Evolutionary conservation across 2,113 vertebrate genomes (phyloP), one percentile per base, ranked within the genome.

Genomic region (Holacanthus passer): DNA sequence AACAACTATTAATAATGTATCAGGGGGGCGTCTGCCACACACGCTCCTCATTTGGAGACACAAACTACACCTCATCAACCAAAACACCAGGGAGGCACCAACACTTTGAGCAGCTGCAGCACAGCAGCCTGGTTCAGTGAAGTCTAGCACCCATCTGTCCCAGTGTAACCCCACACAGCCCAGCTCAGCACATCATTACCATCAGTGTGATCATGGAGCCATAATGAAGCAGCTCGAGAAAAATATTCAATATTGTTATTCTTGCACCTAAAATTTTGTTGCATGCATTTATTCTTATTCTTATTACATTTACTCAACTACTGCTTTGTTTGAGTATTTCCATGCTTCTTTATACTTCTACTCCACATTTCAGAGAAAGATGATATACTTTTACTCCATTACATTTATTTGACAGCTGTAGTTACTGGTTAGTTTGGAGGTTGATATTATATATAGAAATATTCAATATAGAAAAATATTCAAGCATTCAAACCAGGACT

Each of bases 1-100:
- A 60, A 82, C 76, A 81, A 82, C 83, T 88, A 86, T 93, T 91
- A 93, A 93, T 94, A 89, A 93, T 92, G 82, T 85, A 93, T 90
- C 37, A 66, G 73, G 8, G 71, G 82, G 79, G 72, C 59, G 77
- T 67, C 73, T 70, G 81, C 73, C 79, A 67, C 73, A 75, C 79
- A 58, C 58, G 29, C 79, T 58, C 45, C 73, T 85, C 82, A 83
- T 83, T 75, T 74, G 77, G 56, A 87, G 74, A 80, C 85, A 81
- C 78, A 82, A 75, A 84, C 81, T 81, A 76, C 80, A 86, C 73
- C 87, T 90, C 89, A 86, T 83, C 86, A 87, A 58, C 79, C 65
- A 66, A 86, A 84, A 87, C 86, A 64, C 86, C 66, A 76, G 87
- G 86, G 84, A 88, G 77, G 62, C 83, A 64, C 29, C 79, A 50